Base-by-base conservation (phyloP, 2,797 vertebrate species). In the Sebastes oblongus region DNA sequence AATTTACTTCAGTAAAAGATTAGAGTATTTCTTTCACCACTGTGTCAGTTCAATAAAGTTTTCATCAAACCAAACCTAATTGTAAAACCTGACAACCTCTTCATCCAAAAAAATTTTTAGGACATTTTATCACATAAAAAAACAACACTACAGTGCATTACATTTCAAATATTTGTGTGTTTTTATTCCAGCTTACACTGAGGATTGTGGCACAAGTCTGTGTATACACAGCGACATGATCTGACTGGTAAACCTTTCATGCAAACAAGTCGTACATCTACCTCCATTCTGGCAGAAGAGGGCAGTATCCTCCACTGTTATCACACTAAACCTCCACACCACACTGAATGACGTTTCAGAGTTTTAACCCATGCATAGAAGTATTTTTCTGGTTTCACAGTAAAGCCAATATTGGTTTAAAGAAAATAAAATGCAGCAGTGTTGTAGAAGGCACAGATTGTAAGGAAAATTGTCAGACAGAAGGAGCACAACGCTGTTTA, bases 401-500 rank as follows among this genome's bases (percentile, higher is more conserved):
- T 73, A 30, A 75, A 84, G 24, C 52, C 32, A 60, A 46, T 39
- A 24, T 18, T 34, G 6, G 25, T 75, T 65, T 55, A 25, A 76
- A 79, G 54, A 61, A 65, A 27, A 27, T 3, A 39, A 55, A 52
- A 34, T 68, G 50, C 60, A 78, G 68, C 73, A 80, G 72, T 16
- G 22, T 50, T 52, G 52, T 34, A 70, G 68, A 92, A 92, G 90
- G 93, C 93, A 92, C 92, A 73, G 77, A 72, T 59, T 77, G 27
- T 65, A 64, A 77, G 20, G n/a, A 54, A 25, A 70, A 12, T 50
- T 68, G n/a, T 62, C 36, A 42, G 32, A 65, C 36, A 25, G 62
- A 39, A 50, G 59, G 32, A 56, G 68, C 14, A 50, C 4, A 25
- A 65, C 16, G 1, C 29, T 2, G 24, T 66, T 24, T 24, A 25